Conservation (phyloP, 2,797 vertebrate genomes). For the Epinephelus malabaricus region DNA sequence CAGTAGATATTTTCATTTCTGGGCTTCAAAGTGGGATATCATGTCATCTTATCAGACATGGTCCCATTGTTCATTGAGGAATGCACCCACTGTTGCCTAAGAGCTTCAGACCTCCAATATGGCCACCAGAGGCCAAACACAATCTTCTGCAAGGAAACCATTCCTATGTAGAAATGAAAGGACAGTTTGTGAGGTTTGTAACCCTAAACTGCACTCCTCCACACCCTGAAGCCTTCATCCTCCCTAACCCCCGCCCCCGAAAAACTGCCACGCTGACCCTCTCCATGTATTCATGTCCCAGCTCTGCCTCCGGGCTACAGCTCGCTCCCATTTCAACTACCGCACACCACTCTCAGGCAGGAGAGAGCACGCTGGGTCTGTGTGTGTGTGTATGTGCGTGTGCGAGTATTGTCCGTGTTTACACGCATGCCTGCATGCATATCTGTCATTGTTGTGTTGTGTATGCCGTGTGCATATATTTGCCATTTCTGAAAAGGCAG, state of each 20-base stretch:
- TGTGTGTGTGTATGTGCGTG: constrained; percentile 36
- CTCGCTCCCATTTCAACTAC: constrained; percentile 72
- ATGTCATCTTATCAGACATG: constrained; percentile 34
- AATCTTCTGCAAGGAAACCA: constrained; percentile 43
- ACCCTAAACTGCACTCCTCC: constrained; percentile 66
- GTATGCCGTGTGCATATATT: constrained; percentile 60
- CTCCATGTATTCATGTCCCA: constrained; percentile 64
- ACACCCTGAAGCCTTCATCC: constrained; percentile 63
- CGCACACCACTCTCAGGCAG: constrained; percentile 52
- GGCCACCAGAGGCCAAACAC: constrained; percentile 49
- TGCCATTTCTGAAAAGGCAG: constrained; percentile 75
- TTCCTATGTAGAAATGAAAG: constrained; percentile 61
- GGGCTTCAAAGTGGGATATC: constrained; percentile 29
- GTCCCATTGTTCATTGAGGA: constrained; percentile 21
- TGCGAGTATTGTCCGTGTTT: constrained; percentile 67
- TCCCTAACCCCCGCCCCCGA: constrained; percentile 43
- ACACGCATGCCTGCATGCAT: constrained; percentile 71
- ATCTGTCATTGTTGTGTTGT: constrained; percentile 55
- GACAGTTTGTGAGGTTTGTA: constrained; percentile 65
- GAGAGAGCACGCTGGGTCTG: constrained; percentile 24
- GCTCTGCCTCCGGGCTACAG: constrained; percentile 67
- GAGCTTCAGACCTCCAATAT: constrained; percentile 25
- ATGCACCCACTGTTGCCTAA: constrained; percentile 7
- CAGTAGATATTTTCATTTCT: constrained; percentile 10
- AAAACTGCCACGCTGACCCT: constrained; percentile 68